Base-by-base conservation (phyloP, 2,888 invertebrate genomes). In the Fragum whitleyi region DNA sequence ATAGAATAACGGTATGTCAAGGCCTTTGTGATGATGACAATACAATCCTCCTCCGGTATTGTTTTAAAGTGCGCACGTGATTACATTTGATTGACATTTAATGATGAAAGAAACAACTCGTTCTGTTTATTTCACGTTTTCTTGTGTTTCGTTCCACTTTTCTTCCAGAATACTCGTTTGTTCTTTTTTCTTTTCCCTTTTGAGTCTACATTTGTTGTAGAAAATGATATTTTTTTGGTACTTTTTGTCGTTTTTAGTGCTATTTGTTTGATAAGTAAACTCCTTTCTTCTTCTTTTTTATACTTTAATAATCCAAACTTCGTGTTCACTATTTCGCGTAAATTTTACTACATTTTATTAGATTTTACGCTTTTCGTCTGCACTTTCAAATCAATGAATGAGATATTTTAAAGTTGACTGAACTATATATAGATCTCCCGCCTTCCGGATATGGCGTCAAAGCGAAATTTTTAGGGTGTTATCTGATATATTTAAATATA, bases 401-500 rank as follows among this genome's bases (percentile, higher is more conserved):
- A 42, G 2, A 11, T 42, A 23, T 42, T 65, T 32, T 32, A 65
- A 42, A 65, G 65, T 5, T 0, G 23, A 0, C 5, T 23, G 65
- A 5, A 42, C 32, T 65, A 36, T 65, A 42, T 65, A 65, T 26
- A 16, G 26, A 23, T 65, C 61, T 19, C 7, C 47, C 47, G 47
- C 14, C 23, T 62, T 5, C 16, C 21, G 65, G 65, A 21, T 21
- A 23, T 42, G 42, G 26, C 39, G 65, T 65, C 65, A 65, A 42
- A 42, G 36, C 42, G 42, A 65, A 21, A 65, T 39, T 65, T 21
- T 42, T 42, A n/a, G 9, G 65, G 32, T 32, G 65, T 65, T 65
- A 65, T 65, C 39, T 61, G 61, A 61, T 61, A 61, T 32, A 57
- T 57, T 57, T 57, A 57, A 57, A 57, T 26, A 26, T 57, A 57